These are phyloP conservation scores for Cheirogaleus major DNA, from an alignment of 2,797 vertebrate genomes.

Conservation along the genomic window DNA sequence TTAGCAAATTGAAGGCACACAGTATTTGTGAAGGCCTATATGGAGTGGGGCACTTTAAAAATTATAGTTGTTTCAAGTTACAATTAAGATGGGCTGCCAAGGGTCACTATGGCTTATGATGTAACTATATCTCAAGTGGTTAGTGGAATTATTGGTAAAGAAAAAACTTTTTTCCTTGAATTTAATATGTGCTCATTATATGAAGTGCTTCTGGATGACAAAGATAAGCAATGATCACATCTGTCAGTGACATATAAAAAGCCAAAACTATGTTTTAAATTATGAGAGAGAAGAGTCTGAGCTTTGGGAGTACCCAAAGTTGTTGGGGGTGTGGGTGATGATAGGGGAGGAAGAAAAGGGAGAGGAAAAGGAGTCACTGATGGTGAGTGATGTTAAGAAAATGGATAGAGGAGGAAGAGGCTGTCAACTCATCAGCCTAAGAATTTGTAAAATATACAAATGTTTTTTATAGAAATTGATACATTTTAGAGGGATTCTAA, in stretches of 20 bases:
- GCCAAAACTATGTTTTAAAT: neutral
- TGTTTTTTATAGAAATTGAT: neutral
- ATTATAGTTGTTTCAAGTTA: neutral
- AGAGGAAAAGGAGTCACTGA: neutral
- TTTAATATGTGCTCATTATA: neutral
- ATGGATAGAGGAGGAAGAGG: neutral
- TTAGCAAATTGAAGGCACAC: neutral
- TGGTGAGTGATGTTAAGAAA: neutral
- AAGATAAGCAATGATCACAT: neutral
- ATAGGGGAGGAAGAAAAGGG: neutral
- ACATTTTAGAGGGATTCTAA: neutral
- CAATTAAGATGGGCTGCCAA: neutral
- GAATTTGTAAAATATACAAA: neutral
- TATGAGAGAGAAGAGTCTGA: neutral
- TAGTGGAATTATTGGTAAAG: neutral
- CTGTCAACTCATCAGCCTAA: neutral
- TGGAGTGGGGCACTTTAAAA: neutral
- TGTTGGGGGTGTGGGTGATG: neutral
- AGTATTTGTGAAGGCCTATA: neutral
- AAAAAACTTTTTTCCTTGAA: neutral
- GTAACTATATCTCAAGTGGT: neutral
- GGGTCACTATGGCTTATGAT: neutral
- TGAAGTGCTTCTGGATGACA: neutral
- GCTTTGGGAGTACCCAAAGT: neutral
- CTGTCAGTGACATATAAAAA: neutral